A percentile compares a stretch with the other conserved stretches of the same genome.
These are phyloP conservation scores for Apaloderma vittatum DNA, from an alignment of 2,113 vertebrate genomes.

Conservation along the genomic window DNA sequence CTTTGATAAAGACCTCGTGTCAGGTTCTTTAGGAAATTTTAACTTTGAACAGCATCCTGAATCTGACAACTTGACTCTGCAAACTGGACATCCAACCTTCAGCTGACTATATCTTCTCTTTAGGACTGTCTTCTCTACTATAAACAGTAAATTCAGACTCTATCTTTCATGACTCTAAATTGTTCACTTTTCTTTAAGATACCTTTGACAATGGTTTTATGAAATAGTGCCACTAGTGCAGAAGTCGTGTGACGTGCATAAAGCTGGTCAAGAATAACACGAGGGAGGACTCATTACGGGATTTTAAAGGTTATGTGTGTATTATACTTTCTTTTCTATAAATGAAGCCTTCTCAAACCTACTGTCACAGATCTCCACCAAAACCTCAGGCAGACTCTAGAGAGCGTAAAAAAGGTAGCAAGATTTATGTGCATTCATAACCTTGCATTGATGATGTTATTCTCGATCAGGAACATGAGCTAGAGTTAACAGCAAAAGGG, in stretches of 20 bases:
- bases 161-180: not conserved
- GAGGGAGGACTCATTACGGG: not conserved
- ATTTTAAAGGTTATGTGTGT: not conserved
- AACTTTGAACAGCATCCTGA: not conserved
- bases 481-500: not conserved
- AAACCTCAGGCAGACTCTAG: not conserved
- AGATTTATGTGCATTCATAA: not conserved
- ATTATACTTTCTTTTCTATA: not conserved
- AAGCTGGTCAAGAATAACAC: not conserved
- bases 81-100: not conserved
- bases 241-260: not conserved
- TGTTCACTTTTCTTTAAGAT: not conserved
- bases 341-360: not conserved
- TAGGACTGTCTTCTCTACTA: not conserved
- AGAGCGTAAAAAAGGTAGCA: not conserved
- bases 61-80: not conserved
- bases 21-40: not conserved
- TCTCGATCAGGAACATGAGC: not conserved
- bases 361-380: not conserved
- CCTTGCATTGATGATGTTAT: not conserved
- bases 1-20: not conserved
- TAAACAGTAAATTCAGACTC: not conserved
- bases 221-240: not conserved
- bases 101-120: not conserved
- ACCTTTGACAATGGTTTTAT: not conserved